Evolutionary conservation across 2,797 vertebrate species (phyloP), one percentile per base, ranked within the genome.

Genomic region (Halcyon smyrnensis): DNA sequence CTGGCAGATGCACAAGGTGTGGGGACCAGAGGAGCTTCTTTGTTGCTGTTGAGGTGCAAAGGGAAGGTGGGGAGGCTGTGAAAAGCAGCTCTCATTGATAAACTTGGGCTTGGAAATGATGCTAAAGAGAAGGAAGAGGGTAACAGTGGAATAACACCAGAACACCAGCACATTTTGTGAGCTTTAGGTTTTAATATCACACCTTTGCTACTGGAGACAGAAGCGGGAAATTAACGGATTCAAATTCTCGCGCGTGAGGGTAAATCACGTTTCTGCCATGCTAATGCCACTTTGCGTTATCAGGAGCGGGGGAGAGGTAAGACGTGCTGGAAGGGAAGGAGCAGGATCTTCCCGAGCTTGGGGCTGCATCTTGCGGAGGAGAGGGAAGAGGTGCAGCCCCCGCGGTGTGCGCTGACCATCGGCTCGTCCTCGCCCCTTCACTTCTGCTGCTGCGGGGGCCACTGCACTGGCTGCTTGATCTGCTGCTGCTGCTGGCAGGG

Each of bases 401-500:
- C 0, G 0, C 0, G 3, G 36, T 54, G 46, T 62, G 77, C 39
- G 41, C 53, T 39, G 82, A 32, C 32, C 4, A 0, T 51, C 1
- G 13, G 21, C 67, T 73, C 0, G 1, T 50, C 59, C 32, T 69
- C 2, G 0, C 7, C 25, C 8, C 15, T 8, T 93, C 86, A 97
- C 84, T 97, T 96, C 68, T 97, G 91, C 87, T 97, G 93, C 82
- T 96, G 97, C 0, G 88, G 90, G 11, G 96, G 97, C 95, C 95
- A 97, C 65, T 92, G 91, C 56, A 13, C 53, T 0, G 96, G 95
- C 64, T 97, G 97, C 94, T 97, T 97, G 74, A 96, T 67, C 92
- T 97, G 97, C 84, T 97, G 97, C 56, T 96, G 95, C 82, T 97
- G 96, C 80, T 96, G 96, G 76, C 90, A 90, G 3, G 96, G 82